These are phyloP conservation scores for Pentalonia nigronervosa DNA, from an alignment of 1,140 invertebrate species.

Conservation along the genomic window DNA sequence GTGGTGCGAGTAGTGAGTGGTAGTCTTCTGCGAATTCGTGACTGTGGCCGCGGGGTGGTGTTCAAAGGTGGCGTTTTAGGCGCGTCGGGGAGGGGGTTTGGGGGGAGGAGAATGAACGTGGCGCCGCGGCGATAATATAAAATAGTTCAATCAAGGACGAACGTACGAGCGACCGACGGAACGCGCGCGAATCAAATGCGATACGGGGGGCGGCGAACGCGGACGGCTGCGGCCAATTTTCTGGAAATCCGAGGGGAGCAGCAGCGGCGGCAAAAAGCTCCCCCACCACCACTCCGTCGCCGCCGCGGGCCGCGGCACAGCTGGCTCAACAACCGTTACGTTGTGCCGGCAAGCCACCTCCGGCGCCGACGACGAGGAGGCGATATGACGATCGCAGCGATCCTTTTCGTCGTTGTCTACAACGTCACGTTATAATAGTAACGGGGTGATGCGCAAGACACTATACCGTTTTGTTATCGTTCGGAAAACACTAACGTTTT, in stretches of 20 bases:
- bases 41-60: neutral
- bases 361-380: neutral
- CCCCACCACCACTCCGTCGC: neutral
- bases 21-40: neutral
- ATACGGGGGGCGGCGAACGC: neutral
- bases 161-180: neutral
- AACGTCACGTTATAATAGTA: too few relatives aligned
- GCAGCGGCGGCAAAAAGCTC: slow-evolving; percentile 6
- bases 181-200: slow-evolving; percentile 30
- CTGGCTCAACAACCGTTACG: slow-evolving; percentile 30
- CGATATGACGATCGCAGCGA: neutral
- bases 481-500: too few relatives aligned
- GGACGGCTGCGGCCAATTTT: slow-evolving; percentile 18
- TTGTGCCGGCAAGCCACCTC: slow-evolving; percentile 3
- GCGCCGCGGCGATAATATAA: neutral
- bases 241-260: slow-evolving; percentile 29
- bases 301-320: neutral
- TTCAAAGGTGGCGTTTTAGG: neutral
- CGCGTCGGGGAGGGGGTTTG: neutral
- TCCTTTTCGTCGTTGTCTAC: neutral
- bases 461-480: too few relatives aligned
- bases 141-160: neutral
- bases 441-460: too few relatives aligned
- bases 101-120: too few relatives aligned
- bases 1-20: neutral